Evolutionary conservation across 2,797 vertebrate genomes (phyloP), one percentile per base, ranked within the genome.

Genomic region (Borostomias antarcticus): DNA sequence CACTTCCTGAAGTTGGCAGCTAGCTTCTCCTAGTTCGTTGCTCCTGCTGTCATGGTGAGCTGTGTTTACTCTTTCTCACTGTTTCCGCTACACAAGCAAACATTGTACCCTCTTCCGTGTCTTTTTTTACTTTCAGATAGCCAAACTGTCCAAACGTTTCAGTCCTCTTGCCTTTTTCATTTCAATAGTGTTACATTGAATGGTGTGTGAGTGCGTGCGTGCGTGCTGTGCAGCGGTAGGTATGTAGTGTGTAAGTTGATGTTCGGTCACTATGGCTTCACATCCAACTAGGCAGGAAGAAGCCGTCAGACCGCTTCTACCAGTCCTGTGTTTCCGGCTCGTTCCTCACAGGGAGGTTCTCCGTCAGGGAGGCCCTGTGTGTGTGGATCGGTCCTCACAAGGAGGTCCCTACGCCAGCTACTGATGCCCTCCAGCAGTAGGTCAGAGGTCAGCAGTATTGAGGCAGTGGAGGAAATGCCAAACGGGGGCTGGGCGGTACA

Each of bases 141-240:
- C 45, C 23, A 62, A 56, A 60, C 23, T 47, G 69, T 66, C 56
- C 59, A 43, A 43, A 19, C 47, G 62, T 67, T 75, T 68, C 64
- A 58, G 23, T 43, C 26, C 5, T 64, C 23, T 32, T 52, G 64
- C 72, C 62, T 21, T 21, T 54, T 56, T 26, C 67, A 79, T 82
- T 76, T 77, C 76, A 74, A 30, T 43, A 2, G 47, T n/a, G 7
- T 15, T 19, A 19, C 10, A 50, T 15, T 61, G 25, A 50, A n/a
- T 11, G 47, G 13, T n/a, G 47, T 48, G 23, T 30, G 40, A n/a
- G n/a, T n/a, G n/a, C n/a, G n/a, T n/a, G n/a, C n/a, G n/a, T n/a
- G n/a, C n/a, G n/a, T n/a, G 19, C 15, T 62, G 15, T 65, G 40
- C 30, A 52, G 30, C 4, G 21, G 19, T 50, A n/a, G 29, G 2